phyloP scores from a whole-genome alignment of 2,797 vertebrate genomes.

The Chloroceryle amazona region DNA sequence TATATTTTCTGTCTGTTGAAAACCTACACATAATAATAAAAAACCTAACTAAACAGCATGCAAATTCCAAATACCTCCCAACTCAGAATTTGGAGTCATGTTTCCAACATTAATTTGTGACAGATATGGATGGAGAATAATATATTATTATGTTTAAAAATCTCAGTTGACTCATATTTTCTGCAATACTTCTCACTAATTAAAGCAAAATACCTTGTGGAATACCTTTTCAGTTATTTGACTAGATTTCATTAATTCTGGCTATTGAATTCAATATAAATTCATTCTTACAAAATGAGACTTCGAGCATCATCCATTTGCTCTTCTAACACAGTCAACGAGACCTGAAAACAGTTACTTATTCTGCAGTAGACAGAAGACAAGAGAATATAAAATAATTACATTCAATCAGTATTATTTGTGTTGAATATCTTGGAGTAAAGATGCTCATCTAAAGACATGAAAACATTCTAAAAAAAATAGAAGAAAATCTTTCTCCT shows the following conservation, averaged over 20 bases:
- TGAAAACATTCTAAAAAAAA: constrained; percentile 29
- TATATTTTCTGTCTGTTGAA: background rate
- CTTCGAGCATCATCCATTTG: constrained; percentile 16
- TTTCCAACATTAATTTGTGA: background rate
- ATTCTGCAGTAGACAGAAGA: background rate
- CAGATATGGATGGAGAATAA: constrained; percentile 21
- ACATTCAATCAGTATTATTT: constrained; percentile 48
- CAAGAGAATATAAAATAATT: constrained; percentile 10
- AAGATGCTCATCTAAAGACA: constrained; percentile 31
- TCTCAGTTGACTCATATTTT: constrained; percentile 51
- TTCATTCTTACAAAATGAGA: constrained; percentile 51
- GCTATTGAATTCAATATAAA: constrained; percentile 70
- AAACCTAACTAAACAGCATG: background rate
- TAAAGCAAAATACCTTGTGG: constrained; percentile 71
- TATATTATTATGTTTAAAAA: constrained; percentile 35
- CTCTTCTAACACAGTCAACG: constrained; percentile 21
- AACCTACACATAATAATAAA: background rate
- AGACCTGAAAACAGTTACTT: constrained; percentile 27
- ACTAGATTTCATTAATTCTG: constrained; percentile 72
- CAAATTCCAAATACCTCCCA: background rate
- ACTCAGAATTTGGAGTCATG: background rate
- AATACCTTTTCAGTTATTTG: constrained; percentile 69
- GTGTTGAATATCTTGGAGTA: constrained; percentile 22
- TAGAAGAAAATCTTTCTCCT: background rate
- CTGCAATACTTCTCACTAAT: constrained; percentile 67